Evolutionary conservation across 2,797 vertebrate genomes (phyloP).

Genomic region (Eutrigla gurnardus): DNA sequence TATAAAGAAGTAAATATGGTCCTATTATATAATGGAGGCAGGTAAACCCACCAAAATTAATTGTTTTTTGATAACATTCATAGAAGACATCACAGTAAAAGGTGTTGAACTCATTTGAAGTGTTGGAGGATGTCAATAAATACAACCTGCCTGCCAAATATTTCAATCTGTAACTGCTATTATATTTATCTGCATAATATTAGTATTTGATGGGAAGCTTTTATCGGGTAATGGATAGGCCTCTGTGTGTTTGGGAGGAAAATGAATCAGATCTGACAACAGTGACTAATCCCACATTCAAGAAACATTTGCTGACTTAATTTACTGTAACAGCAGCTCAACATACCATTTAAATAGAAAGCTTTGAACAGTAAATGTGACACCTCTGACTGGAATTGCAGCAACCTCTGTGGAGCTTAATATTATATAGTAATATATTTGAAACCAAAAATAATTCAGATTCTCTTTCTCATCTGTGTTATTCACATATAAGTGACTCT

Average conservation of each 20-base stretch:
- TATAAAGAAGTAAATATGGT: background rate
- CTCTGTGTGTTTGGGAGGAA: background rate
- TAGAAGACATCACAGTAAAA: background rate
- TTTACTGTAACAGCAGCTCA: conserved; percentile 30
- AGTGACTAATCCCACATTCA: conserved; percentile 25
- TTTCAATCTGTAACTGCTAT: conserved; percentile 4
- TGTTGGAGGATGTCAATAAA: background rate
- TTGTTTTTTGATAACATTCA: background rate
- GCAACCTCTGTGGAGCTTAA: background rate
- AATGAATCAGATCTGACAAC: conserved; percentile 29
- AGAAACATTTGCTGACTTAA: conserved; percentile 22
- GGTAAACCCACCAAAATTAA: background rate
- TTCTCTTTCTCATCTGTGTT: background rate
- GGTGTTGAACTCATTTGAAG: background rate
- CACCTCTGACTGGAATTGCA: background rate
- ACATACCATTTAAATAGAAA: conserved; percentile 15
- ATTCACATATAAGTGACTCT: background rate
- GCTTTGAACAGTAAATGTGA: conserved; percentile 5
- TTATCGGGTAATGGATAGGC: conserved; percentile 10
- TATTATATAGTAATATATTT: conserved; percentile 13
- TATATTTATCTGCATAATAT: conserved; percentile 17
- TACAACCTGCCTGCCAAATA: background rate
- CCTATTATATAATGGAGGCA: background rate
- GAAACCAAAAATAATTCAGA: conserved; percentile 20
- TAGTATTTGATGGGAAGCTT: conserved; percentile 6